Evolutionary conservation across 2,113 vertebrate genomes (phyloP).

Genomic region (Campylomormyrus tamandua): DNA sequence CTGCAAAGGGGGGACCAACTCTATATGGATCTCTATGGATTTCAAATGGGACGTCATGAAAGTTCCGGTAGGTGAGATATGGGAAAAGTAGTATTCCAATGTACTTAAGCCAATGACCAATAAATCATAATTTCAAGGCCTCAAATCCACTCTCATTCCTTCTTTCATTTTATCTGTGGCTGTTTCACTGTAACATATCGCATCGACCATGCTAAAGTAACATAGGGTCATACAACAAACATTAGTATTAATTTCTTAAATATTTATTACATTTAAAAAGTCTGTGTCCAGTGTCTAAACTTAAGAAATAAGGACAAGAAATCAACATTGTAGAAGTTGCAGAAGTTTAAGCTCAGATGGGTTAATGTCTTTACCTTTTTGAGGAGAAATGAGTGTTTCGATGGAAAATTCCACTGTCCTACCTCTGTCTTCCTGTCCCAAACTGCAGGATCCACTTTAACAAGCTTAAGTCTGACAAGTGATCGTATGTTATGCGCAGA

Average conservation of each 20-base stretch:
- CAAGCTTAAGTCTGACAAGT: neutral
- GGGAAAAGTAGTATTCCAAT: neutral
- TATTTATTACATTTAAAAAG: neutral
- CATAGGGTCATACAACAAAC: neutral
- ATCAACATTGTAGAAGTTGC: neutral
- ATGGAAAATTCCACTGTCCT: neutral
- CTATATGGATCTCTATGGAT: neutral
- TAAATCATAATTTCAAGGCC: neutral
- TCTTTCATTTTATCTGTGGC: neutral
- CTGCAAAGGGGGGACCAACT: neutral
- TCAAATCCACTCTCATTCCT: neutral
- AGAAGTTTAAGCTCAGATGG: neutral
- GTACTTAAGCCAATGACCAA: neutral
- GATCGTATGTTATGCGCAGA: neutral
- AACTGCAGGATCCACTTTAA: neutral
- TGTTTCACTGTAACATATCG: neutral
- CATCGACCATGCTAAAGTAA: neutral
- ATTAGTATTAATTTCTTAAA: neutral
- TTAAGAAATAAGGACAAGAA: neutral
- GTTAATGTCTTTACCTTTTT: neutral
- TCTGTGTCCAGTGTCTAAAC: neutral
- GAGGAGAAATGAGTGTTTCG: neutral
- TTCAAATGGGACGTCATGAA: neutral
- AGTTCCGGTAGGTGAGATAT: neutral
- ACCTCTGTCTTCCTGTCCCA: neutral